Evolutionary conservation across 2,797 vertebrate species (phyloP).

Genomic region (Clarias laeviceps): DNA sequence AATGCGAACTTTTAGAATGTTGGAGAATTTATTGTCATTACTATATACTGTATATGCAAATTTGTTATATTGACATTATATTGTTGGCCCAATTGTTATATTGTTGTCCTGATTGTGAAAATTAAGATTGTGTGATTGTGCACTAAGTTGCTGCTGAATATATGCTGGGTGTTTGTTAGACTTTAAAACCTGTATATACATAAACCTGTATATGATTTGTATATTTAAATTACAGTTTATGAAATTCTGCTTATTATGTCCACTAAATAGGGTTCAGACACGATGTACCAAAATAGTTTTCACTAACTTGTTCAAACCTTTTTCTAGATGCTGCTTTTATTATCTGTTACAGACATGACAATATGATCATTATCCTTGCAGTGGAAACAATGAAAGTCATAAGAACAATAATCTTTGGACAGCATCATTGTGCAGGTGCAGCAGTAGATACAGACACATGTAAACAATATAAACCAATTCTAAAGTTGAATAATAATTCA

Average conservation of each 20-base stretch:
- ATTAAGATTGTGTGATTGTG: too few species aligned
- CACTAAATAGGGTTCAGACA: background rate
- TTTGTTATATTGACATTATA: background rate
- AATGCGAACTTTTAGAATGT: background rate
- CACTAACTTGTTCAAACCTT: background rate
- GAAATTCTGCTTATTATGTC: background rate
- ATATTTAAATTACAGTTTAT: background rate
- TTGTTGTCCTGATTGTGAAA: background rate
- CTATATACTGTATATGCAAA: background rate
- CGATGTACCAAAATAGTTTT: background rate
- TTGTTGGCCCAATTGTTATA: too few species aligned
- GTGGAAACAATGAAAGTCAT: background rate
- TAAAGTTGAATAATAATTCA: conserved; percentile 17
- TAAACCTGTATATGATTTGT: too few species aligned
- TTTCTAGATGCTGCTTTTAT: background rate
- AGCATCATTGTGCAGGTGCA: background rate
- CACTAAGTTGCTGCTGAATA: too few species aligned
- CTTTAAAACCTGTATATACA: too few species aligned
- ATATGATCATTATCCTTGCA: background rate
- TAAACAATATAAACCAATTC: background rate
- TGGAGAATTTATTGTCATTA: background rate
- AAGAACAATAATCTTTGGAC: background rate
- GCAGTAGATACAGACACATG: background rate
- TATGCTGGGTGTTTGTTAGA: background rate
- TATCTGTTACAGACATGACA: background rate